Percentiles rank a stretch among this genome's conserved stretches.
phyloP scores from a whole-genome alignment of 1,140 invertebrate species.

The Drosophila arizonae region DNA sequence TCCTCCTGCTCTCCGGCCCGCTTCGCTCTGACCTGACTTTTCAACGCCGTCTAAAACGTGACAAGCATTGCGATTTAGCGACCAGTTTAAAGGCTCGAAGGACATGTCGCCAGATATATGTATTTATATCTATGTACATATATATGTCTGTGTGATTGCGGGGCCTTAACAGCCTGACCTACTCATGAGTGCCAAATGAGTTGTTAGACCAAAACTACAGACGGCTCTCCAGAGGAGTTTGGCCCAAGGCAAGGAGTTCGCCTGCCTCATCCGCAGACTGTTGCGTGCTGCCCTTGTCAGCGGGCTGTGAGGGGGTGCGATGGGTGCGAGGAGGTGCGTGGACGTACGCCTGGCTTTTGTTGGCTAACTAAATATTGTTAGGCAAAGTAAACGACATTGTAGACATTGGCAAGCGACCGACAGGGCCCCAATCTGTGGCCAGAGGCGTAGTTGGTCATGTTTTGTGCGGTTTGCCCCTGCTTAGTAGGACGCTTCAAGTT shows the following conservation, averaged over 20 bases:
- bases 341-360: conserved; percentile 52
- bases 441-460: conserved; percentile 21
- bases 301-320: not conserved
- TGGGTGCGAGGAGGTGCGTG: conserved; percentile 21
- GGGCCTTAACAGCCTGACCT: conserved; percentile 67
- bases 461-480: not conserved
- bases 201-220: conserved; percentile 44
- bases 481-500: conserved; percentile 1
- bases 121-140: too few species aligned
- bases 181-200: conserved; percentile 75
- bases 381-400: conserved; percentile 73
- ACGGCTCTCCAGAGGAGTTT: conserved; percentile 31
- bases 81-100: conserved; percentile 58
- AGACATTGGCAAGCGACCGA: conserved; percentile 44
- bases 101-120: conserved; percentile 59
- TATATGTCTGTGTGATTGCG: conserved; percentile 1
- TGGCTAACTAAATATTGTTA: conserved; percentile 78
- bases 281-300: conserved; percentile 1
- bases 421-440: conserved; percentile 24
- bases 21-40: conserved; percentile 50
- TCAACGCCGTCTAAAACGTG: conserved; percentile 65
- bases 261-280: conserved; percentile 2
- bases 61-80: conserved; percentile 56
- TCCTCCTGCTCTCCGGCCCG: not conserved
- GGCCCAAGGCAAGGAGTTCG: not conserved